These are phyloP conservation scores for Malurus alboscapulatus DNA, from an alignment of 2,113 vertebrate species.

Conservation along the genomic window DNA sequence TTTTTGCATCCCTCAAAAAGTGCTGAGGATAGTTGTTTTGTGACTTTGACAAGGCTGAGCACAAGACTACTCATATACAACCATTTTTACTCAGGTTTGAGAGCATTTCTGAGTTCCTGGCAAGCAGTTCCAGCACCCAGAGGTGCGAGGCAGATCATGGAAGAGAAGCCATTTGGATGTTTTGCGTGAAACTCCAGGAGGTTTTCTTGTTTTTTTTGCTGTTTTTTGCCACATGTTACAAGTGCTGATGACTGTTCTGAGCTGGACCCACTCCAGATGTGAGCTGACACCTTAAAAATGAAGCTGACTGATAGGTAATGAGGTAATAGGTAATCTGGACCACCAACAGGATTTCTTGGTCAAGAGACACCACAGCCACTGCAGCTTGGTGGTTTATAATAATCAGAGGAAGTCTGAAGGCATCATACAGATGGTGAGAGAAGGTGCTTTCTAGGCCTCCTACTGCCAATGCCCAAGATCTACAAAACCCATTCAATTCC, in stretches of 20 bases:
- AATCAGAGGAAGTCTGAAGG: not conserved
- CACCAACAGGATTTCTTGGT: not conserved
- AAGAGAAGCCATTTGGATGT: not conserved
- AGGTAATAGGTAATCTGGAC: not conserved
- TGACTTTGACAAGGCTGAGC: not conserved
- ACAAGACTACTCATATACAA: not conserved
- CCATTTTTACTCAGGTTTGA: fast-evolving
- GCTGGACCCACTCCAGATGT: not conserved
- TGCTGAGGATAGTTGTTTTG: conserved; percentile 3
- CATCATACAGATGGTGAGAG: not conserved
- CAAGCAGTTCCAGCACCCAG: not conserved
- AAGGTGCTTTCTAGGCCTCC: not conserved
- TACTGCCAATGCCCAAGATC: not conserved
- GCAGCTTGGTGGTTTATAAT: not conserved
- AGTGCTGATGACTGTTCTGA: not conserved
- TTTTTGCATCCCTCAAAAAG: conserved; percentile 4
- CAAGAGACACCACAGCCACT: not conserved
- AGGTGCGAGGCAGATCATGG: not conserved
- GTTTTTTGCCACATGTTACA: not conserved
- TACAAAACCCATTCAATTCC: not conserved
- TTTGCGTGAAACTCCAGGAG: not conserved
- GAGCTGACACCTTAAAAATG: not conserved
- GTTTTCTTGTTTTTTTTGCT: not conserved
- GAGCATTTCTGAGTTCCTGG: not conserved
- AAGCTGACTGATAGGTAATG: not conserved